Evolutionary conservation across 2,888 invertebrate species (phyloP).

Genomic region (Callosobruchus maculatus): DNA sequence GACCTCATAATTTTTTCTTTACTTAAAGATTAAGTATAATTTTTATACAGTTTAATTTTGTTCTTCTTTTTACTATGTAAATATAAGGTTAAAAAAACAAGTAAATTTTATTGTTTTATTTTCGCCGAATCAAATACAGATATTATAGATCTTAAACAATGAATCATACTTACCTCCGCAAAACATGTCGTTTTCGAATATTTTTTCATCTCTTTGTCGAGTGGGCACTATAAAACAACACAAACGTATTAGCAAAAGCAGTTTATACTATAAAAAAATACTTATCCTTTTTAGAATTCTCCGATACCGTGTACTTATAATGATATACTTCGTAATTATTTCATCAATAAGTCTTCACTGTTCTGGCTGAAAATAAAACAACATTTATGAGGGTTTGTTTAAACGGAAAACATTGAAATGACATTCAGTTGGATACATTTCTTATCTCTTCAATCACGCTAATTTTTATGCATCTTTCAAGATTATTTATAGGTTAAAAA

Average conservation of each 20-base stretch:
- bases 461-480: too few relatives aligned
- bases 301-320: background rate
- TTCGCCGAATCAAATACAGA: background rate
- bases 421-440: background rate
- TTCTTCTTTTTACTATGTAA: background rate
- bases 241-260: background rate
- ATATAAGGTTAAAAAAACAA: background rate
- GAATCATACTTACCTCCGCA: background rate
- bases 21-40: background rate
- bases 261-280: background rate
- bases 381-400: background rate
- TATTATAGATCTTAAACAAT: background rate
- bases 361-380: background rate
- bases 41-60: background rate
- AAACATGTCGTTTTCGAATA: background rate
- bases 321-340: background rate
- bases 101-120: background rate
- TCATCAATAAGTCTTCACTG: background rate
- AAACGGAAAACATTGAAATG: background rate
- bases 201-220: background rate
- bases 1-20: background rate
- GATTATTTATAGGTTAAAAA: too few relatives aligned
- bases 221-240: background rate
- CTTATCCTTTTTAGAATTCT: background rate
- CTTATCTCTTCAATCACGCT: background rate